Percentiles rank a stretch among this genome's conserved stretches.
phyloP scores from a whole-genome alignment of 2,888 invertebrate genomes.

The Dysmachus trigonus region DNA sequence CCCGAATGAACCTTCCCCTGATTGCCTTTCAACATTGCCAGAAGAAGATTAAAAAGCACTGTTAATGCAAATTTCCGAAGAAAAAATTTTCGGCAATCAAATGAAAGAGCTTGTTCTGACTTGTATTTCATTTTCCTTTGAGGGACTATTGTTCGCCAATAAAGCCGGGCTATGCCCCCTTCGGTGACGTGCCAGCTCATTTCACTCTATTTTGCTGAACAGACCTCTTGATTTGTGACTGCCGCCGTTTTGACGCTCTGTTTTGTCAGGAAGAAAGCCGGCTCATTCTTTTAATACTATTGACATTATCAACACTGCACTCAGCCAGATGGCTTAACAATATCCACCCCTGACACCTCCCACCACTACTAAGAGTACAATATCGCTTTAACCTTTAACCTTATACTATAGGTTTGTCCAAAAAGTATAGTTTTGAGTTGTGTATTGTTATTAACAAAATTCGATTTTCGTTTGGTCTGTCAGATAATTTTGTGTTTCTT shows the following conservation, averaged over 20 bases:
- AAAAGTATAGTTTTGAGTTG: too few relatives aligned
- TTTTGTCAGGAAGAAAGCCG: not conserved
- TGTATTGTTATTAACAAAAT: too few relatives aligned
- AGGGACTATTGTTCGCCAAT: not conserved
- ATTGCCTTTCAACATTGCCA: not conserved
- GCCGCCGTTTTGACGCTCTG: not conserved
- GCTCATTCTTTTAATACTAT: not conserved
- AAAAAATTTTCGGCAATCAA: not conserved
- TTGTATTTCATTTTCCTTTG: not conserved
- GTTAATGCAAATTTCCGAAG: not conserved
- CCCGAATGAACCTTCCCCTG: not conserved
- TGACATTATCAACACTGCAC: not conserved
- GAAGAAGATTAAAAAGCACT: not conserved
- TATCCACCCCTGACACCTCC: not conserved
- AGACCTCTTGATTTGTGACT: not conserved
- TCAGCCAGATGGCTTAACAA: not conserved
- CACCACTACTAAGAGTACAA: too few relatives aligned
- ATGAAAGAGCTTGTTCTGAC: not conserved
- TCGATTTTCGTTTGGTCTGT: too few relatives aligned
- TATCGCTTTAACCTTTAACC: too few relatives aligned
- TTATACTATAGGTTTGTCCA: too few relatives aligned
- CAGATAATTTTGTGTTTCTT: too few relatives aligned
- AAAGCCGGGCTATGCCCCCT: not conserved
- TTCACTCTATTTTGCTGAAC: not conserved
- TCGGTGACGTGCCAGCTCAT: not conserved